Evolutionary conservation across 2,888 invertebrate species (phyloP), one percentile per base, ranked within the genome.

Genomic region (Stratiomys singularior): DNA sequence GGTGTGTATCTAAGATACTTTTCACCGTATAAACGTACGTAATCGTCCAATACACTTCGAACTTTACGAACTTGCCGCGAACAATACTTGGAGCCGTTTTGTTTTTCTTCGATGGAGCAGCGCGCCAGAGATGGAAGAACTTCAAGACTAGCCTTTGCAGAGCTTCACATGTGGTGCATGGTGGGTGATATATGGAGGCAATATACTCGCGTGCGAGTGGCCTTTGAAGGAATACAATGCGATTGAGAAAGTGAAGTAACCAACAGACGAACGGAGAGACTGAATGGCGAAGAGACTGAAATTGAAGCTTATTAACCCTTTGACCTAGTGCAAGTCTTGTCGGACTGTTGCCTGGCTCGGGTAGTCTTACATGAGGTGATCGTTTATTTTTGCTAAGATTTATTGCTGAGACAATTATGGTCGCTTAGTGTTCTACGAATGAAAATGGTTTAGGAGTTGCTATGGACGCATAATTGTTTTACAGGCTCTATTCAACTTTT

Each of bases 231-330:
- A 28, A n/a, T n/a, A 47, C 69, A 25, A 47, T 21, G 13, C 46
- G 25, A 47, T 28, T 69, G 15, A 30, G 23, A 47, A 47, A 13
- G 47, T 21, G 67, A 71, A 56, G 7, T 71, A 47, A 28, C 25
- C 28, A 21, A 72, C 37, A 9, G 21, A 52, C 23, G 60, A n/a
- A 76, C 69, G 30, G 25, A 21, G 9, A 37, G 9, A 37, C 3
- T 37, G 37, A 37, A 37, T 37, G 37, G 37, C 9, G 37, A 9
- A 37, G 37, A 47, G 77, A 72, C 76, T 79, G 78, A 80, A 81
- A 80, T 80, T 82, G 81, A 78, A 81, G 81, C 80, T 81, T 81
- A 81, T 82, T 82, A 82, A 82, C 82, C 81, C 79, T 82, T 82
- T 82, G 81, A 81, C 82, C 82, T 80, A 82, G 80, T 81, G 81